A percentile compares a stretch with the other conserved stretches of the same genome.
Evolutionary conservation across 2,888 invertebrate genomes (phyloP).

Genomic region (Polia nebulosa): DNA sequence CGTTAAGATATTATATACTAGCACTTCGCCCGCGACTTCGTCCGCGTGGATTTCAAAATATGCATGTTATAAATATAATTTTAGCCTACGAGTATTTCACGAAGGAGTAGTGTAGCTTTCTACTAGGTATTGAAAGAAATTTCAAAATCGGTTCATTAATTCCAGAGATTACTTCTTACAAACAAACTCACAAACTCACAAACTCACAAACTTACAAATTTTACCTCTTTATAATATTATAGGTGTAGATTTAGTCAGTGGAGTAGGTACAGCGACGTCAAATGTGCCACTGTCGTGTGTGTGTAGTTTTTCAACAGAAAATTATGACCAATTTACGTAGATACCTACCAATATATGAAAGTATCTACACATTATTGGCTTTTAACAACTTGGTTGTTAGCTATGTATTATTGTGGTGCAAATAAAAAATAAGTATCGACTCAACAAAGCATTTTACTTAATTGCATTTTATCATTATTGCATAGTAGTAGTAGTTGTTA

Average conservation of each 20-base stretch:
- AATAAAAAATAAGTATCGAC: not conserved
- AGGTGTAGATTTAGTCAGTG: not conserved
- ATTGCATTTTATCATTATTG: not conserved
- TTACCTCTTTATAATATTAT: too few species aligned
- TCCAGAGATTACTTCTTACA: too few species aligned
- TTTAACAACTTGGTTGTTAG: not conserved
- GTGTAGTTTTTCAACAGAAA: constrained; percentile 36
- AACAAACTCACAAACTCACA: too few species aligned
- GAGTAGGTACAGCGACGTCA: not conserved
- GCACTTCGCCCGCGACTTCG: too few species aligned
- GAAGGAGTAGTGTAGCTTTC: too few species aligned
- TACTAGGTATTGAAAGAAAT: too few species aligned
- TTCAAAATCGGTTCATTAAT: too few species aligned
- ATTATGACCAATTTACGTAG: not conserved
- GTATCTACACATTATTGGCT: not conserved
- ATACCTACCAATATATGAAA: not conserved
- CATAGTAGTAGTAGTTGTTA: constrained; percentile 3
- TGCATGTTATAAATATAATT: too few species aligned
- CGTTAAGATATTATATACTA: constrained; percentile 2
- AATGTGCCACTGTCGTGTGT: too few species aligned
- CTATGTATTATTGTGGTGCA: not conserved
- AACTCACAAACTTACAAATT: too few species aligned
- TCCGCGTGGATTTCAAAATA: too few species aligned
- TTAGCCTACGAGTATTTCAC: too few species aligned
- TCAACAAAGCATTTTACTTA: not conserved